Base-by-base conservation (phyloP, 2,797 vertebrate genomes). In the Zalophus californianus region DNA sequence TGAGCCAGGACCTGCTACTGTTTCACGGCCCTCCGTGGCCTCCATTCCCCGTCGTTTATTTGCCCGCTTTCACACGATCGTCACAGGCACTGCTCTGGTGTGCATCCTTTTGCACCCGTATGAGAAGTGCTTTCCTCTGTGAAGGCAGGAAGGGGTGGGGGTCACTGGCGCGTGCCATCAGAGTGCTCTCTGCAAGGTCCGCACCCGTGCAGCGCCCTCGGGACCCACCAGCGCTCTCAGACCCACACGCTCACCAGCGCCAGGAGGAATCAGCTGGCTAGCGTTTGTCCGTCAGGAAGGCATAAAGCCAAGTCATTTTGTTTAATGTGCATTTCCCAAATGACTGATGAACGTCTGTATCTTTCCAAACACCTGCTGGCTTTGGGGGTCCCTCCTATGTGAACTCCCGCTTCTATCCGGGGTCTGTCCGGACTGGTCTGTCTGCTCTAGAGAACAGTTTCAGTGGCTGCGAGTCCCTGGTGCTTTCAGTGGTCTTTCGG, bases 1-100 rank as follows among this genome's bases (percentile, higher is more conserved):
- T 12, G 8, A 13, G 2, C 16, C 13, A 1, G 11, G 7, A 4
- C 8, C 60, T 21, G 56, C 32, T 8, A 1, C 52, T 9, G n/a
- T 4, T 38, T 8, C 58, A 0, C 1, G 12, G 32, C 16, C 54
- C 54, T 20, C 54, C 18, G 54, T 20, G 18, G 73, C 38, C 0
- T 7, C 15, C 2, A 2, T 48, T 16, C 14, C 35, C 58, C 52
- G 4, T 3, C 10, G 5, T n/a, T 23, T 4, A 6, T 41, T 58
- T 20, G 23, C 13, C 62, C 25, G 6, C 16, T 2, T 23, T 38
- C 58, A 41, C 32, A 21, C 14, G 5, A 9, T 12, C 38, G 11
- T 35, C 14, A 52, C 32, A 16, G 25, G 41, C 9, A 1, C 5
- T 13, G 20, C 90, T 50, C 7, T 20, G n/a, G 56, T 5, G 2